Percentiles rank a stretch among this genome's conserved stretches.
These are phyloP conservation scores for Eulemur coronatus DNA, from an alignment of 2,797 vertebrate species.

Conservation along the genomic window DNA sequence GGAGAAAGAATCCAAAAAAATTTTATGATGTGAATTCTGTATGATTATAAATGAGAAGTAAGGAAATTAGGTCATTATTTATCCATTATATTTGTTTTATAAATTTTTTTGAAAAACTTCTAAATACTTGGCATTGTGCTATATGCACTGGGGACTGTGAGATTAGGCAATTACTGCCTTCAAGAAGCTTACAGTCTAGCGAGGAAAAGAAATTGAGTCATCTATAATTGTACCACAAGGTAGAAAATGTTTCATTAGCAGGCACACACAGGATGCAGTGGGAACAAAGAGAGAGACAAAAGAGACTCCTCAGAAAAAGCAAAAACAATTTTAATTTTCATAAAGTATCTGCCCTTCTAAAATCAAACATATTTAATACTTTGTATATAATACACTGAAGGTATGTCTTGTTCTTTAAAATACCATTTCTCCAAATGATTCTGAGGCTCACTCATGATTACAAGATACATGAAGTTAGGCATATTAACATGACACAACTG, in stretches of 20 bases:
- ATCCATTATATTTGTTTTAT: neutral
- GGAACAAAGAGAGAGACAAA: neutral
- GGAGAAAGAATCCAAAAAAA: neutral
- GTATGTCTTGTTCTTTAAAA: constrained; percentile 56
- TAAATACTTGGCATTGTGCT: neutral
- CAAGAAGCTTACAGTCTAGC: neutral
- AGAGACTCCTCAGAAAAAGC: constrained; percentile 53
- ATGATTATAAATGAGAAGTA: neutral
- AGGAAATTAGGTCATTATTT: neutral
- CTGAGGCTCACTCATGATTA: constrained; percentile 66
- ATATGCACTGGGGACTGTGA: neutral
- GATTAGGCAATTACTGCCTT: neutral
- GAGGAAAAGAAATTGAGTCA: neutral
- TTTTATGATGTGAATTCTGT: neutral
- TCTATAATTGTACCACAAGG: neutral
- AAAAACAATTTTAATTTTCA: constrained; percentile 70
- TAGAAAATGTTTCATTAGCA: neutral
- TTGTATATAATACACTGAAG: constrained; percentile 61
- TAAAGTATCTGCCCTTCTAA: constrained; percentile 62
- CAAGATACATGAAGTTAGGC: constrained; percentile 65
- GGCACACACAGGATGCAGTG: neutral
- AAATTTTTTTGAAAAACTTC: neutral
- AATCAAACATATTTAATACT: constrained; percentile 72
- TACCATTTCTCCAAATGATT: constrained; percentile 53
- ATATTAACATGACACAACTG: constrained; percentile 69